Conservation (phyloP, 2,888 invertebrate genomes). For the Mimas tiliae region DNA sequence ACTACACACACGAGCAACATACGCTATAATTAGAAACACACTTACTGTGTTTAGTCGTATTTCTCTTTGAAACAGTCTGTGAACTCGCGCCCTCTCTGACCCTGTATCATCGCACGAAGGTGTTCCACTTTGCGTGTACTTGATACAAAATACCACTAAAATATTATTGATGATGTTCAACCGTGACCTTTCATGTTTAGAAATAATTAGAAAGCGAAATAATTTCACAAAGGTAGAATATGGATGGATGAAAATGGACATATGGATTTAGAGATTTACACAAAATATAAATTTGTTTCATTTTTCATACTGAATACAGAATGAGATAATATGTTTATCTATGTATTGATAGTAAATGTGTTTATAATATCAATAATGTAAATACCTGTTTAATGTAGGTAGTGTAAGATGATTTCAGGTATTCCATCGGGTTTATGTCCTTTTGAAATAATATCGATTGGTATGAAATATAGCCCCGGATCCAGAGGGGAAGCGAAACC, state of each 20-base stretch:
- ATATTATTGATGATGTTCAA: conserved; percentile 24
- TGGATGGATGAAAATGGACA: too few species aligned
- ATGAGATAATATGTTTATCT: too few species aligned
- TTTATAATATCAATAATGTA: too few species aligned
- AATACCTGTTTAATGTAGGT: too few species aligned
- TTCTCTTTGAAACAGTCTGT: conserved; percentile 52
- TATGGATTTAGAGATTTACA: neutral
- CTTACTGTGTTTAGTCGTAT: conserved; percentile 49
- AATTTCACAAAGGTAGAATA: neutral
- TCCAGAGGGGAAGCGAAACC: too few species aligned
- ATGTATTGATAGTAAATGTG: too few species aligned
- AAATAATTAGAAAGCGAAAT: conserved; percentile 24
- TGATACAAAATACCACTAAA: conserved; percentile 29
- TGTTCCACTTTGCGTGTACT: conserved; percentile 39
- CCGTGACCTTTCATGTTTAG: conserved; percentile 19
- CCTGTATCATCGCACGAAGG: conserved; percentile 35
- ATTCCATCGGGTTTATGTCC: too few species aligned
- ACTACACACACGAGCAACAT: conserved; percentile 49
- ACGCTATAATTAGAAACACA: conserved; percentile 67
- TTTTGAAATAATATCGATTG: too few species aligned
- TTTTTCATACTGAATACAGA: too few species aligned
- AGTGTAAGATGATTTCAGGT: too few species aligned
- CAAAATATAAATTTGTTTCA: neutral
- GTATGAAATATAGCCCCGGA: too few species aligned
- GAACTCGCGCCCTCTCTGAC: conserved; percentile 56